These are phyloP conservation scores for Ormyrus thymus DNA, from an alignment of 2,888 invertebrate species.

Conservation along the genomic window DNA sequence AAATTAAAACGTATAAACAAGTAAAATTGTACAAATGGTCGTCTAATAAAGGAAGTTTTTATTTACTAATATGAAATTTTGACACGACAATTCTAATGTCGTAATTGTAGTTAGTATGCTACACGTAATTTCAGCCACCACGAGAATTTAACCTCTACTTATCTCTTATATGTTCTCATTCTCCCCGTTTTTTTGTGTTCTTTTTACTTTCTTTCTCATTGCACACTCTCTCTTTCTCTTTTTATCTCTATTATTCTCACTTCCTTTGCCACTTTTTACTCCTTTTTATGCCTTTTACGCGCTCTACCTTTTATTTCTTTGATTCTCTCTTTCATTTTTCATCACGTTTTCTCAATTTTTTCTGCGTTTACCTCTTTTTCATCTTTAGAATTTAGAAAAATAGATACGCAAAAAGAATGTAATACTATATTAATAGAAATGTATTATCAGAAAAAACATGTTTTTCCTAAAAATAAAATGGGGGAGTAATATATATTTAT, in stretches of 20 bases:
- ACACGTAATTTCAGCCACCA: neutral
- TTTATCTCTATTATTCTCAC: constrained; percentile 39
- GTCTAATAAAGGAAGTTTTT: no score
- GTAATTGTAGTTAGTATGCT: no score
- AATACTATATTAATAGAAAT: no score
- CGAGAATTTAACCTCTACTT: constrained; percentile 20
- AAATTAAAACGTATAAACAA: no score
- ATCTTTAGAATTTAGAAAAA: neutral
- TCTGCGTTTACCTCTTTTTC: constrained; percentile 25
- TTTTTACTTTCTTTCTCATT: constrained; percentile 12
- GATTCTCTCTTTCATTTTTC: constrained; percentile 5
- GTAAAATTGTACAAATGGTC: no score
- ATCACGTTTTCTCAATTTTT: constrained; percentile 31
- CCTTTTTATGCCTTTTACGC: constrained; percentile 21
- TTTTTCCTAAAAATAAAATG: no score
- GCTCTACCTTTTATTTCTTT: constrained; percentile 14
- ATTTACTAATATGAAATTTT: no score
- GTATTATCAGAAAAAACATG: no score
- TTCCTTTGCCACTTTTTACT: constrained; percentile 13
- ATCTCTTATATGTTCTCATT: constrained; percentile 8
- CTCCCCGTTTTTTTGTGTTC: neutral
- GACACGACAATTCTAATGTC: no score
- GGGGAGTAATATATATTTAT: no score
- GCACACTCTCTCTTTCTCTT: constrained; percentile 4
- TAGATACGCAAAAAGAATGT: no score